Evolutionary conservation across 1,140 invertebrate species (phyloP).

Genomic region (Venturia canescens): DNA sequence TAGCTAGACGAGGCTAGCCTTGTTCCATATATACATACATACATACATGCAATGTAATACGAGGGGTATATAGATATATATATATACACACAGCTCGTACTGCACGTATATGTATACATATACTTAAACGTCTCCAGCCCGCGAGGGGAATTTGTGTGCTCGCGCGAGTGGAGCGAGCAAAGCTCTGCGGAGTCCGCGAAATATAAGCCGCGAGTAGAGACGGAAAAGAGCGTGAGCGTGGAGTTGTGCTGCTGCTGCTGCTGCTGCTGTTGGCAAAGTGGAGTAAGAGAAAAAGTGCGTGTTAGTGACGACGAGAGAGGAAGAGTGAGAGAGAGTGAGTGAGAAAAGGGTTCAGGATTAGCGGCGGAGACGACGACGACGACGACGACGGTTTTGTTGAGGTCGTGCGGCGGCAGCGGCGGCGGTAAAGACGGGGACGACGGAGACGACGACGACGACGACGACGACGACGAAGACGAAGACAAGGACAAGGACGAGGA

Average conservation of each 20-base stretch:
- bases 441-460: not conserved
- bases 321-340: constrained; percentile 30
- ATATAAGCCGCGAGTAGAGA: constrained; percentile 8
- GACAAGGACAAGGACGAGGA: not conserved
- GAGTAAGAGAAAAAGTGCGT: not conserved
- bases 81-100: no score
- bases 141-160: constrained; percentile 5
- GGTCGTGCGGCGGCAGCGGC: constrained; percentile 17
- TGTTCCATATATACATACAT: no score
- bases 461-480: not conserved
- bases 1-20: not conserved
- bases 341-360: not conserved
- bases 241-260: constrained; percentile 29
- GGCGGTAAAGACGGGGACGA: constrained; percentile 5
- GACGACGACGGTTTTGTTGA: not conserved
- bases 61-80: no score
- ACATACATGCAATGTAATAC: not conserved
- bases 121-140: not conserved
- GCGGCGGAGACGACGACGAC: constrained; percentile 5
- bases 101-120: no score
- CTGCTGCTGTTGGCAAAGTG: constrained; percentile 17
- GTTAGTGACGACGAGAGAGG: constrained; percentile 14
- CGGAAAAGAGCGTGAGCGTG: constrained; percentile 6
- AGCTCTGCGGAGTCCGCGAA: not conserved
- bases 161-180: not conserved